phyloP scores from a whole-genome alignment of 2,113 vertebrate species.

The Forbesichthys agassizii region DNA sequence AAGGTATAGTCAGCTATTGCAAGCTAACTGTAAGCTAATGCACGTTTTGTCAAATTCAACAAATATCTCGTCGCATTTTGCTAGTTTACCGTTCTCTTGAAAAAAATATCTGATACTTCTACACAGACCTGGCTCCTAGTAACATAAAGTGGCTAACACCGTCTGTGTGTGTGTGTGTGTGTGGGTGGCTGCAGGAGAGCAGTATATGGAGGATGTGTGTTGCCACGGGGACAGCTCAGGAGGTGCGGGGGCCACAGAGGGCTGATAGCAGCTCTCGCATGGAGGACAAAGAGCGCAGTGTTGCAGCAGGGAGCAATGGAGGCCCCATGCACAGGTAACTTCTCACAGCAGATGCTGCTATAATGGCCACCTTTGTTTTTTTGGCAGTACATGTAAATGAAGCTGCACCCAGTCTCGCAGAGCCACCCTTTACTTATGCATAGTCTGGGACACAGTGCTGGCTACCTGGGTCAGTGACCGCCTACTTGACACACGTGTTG shows the following conservation, averaged over 20 bases:
- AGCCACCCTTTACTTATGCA: neutral
- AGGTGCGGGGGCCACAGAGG: constrained; percentile 59
- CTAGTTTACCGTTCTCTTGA: too few relatives aligned
- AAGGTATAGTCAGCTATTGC: too few relatives aligned
- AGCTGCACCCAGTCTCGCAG: constrained; percentile 18
- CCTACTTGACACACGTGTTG: too few relatives aligned
- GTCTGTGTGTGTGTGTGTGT: constrained; percentile 1
- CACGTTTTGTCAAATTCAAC: too few relatives aligned
- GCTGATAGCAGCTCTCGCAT: constrained; percentile 61
- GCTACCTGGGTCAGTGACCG: too few relatives aligned
- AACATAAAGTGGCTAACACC: too few relatives aligned
- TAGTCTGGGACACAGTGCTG: too few relatives aligned
- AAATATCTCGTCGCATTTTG: too few relatives aligned
- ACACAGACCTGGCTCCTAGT: too few relatives aligned
- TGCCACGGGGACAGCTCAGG: constrained; percentile 61
- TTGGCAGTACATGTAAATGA: constrained; percentile 1
- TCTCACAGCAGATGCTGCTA: neutral
- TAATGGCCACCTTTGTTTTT: neutral
- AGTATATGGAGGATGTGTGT: constrained; percentile 84
- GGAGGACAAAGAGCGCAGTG: constrained; percentile 57
- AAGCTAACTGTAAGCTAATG: too few relatives aligned
- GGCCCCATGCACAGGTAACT: constrained; percentile 71
- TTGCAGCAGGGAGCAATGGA: constrained; percentile 46
- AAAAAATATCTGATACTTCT: too few relatives aligned
- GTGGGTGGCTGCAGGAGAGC: constrained; percentile 71